These are phyloP conservation scores for Drosophila nasuta DNA, from an alignment of 1,140 invertebrate species.

Conservation along the genomic window DNA sequence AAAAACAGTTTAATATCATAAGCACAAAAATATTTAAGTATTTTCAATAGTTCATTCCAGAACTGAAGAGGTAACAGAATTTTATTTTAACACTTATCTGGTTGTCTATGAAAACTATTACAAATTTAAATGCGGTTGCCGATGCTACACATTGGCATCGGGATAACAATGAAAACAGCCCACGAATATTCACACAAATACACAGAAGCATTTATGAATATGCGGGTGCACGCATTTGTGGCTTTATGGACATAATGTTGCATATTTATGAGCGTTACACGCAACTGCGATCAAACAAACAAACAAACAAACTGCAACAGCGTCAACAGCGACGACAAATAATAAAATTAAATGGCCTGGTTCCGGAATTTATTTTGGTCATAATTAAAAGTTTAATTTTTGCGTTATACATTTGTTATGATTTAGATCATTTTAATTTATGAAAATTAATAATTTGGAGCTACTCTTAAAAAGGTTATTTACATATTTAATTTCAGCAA, in stretches of 20 bases:
- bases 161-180: background rate
- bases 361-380: background rate
- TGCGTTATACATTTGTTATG: no score
- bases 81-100: background rate
- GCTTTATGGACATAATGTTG: constrained; percentile 62
- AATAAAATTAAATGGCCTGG: background rate
- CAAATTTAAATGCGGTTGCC: constrained; percentile 44
- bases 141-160: constrained; percentile 4
- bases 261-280: constrained; percentile 46
- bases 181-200: constrained; percentile 23
- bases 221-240: constrained; percentile 54
- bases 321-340: constrained; percentile 18
- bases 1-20: background rate
- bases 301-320: constrained; percentile 32
- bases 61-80: background rate
- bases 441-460: no score
- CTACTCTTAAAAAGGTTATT: no score
- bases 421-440: no score
- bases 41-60: background rate
- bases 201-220: constrained; percentile 37
- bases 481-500: no score
- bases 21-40: background rate
- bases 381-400: no score
- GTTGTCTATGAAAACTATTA: constrained; percentile 28
- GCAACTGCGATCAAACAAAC: constrained; percentile 39